Evolutionary conservation across 1,140 invertebrate genomes (phyloP).

Genomic region (Saxidomus purpurata): DNA sequence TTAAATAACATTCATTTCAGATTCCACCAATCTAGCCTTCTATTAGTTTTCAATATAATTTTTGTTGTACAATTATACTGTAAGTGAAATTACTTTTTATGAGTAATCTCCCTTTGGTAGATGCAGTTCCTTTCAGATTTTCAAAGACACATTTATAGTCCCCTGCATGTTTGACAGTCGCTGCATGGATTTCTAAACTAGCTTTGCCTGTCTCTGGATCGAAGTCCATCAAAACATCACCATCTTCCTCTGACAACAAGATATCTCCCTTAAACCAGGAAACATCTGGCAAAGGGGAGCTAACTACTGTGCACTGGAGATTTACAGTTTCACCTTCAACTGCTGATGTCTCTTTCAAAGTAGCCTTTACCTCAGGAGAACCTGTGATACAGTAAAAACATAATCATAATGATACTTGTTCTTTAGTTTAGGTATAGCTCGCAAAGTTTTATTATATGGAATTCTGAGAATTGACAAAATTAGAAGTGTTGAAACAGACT

Average conservation of each 20-base stretch:
- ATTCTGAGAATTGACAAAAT: too few species aligned
- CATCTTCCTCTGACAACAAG: constrained; percentile 19
- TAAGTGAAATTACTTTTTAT: constrained; percentile 80
- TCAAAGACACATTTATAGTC: constrained; percentile 75
- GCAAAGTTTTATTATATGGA: too few species aligned
- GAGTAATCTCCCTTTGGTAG: constrained; percentile 69
- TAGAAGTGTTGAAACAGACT: too few species aligned
- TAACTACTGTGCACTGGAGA: constrained; percentile 72
- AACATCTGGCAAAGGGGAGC: constrained; percentile 70
- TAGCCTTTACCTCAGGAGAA: constrained; percentile 75
- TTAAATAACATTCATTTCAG: too few species aligned
- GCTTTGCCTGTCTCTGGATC: constrained; percentile 73
- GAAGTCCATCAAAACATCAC: constrained; percentile 64
- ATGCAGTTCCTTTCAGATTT: constrained; percentile 76
- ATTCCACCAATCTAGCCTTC: too few species aligned
- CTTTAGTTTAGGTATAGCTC: too few species aligned
- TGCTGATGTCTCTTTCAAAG: constrained; percentile 73
- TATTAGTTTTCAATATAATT: too few species aligned
- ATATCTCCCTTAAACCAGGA: constrained; percentile 77
- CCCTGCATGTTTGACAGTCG: constrained; percentile 66
- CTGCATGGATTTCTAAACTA: constrained; percentile 66
- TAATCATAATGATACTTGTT: too few species aligned
- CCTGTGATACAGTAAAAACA: constrained; percentile 64
- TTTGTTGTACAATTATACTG: too few species aligned
- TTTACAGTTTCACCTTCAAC: constrained; percentile 71